Evolutionary conservation across 2,888 invertebrate species (phyloP), one percentile per base, ranked within the genome.

Genomic region (Rhamnusium bicolor): DNA sequence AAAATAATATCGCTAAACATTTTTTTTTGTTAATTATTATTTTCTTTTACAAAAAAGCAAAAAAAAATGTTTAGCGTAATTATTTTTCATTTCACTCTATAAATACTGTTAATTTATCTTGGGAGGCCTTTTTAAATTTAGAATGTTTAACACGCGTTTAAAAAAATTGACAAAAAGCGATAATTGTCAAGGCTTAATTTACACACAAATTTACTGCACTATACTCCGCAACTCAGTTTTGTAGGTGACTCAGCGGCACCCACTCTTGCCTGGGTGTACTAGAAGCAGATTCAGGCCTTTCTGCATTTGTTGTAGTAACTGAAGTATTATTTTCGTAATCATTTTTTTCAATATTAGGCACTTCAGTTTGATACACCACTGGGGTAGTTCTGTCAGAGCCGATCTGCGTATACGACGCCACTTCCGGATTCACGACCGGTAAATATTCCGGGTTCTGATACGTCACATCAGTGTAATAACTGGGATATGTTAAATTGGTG

Each of bases 361-460:
- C 79, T 16, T 84, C 85, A 29, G 81, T 81, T 19, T 86, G 84
- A 68, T 85, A 86, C n/a, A 82, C 80, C 6, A 79, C 80, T 0
- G 85, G 80, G 21, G 81, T 82, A 4, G 78, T 75, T 60, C 85
- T 78, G 18, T 85, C 86, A 54, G 80, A 71, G 47, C 79, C 82
- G 40, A 83, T 79, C 68, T 85, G 84, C 10, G 84, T 75, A 71
- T 86, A 86, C 0, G 80, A 77, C 61, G 81, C 83, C 21, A 85
- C 79, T 62, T 87, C 87, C 7, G 85, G 81, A 74, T 83, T 87
- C 12, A 86, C 81, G 40, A 87, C 80, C 7, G 86, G 83, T 61
- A 87, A 66, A 63, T 88, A 87, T 69, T 87, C 87, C 0, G 86
- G 85, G 66, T 83, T 84, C 75, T 87, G 87, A 70, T 88, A 87